Evolutionary conservation across 2,888 invertebrate genomes (phyloP).

Genomic region (Dioctria linearis): DNA sequence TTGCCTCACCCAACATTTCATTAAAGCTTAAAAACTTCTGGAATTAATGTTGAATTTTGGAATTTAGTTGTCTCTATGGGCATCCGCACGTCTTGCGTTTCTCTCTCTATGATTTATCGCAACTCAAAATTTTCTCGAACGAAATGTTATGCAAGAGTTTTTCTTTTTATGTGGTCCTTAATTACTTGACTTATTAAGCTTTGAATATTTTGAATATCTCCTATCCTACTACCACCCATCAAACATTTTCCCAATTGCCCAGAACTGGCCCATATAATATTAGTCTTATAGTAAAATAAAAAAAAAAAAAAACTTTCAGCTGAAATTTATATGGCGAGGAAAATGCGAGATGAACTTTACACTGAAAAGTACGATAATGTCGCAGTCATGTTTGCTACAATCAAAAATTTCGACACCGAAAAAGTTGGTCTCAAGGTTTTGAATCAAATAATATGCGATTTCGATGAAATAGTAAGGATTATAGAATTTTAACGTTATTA

Average conservation of each 20-base stretch:
- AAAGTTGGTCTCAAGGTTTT: constrained; percentile 80
- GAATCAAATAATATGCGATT: constrained; percentile 93
- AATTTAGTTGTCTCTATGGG: neutral
- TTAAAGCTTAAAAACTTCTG: no score
- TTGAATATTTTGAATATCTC: no score
- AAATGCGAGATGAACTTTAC: constrained; percentile 82
- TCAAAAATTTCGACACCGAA: constrained; percentile 84
- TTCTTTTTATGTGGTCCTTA: neutral
- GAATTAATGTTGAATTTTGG: neutral
- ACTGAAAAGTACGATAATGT: constrained; percentile 91
- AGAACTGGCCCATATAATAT: no score
- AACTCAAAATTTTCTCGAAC: no score
- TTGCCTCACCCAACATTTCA: no score
- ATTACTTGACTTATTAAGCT: no score
- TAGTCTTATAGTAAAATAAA: no score
- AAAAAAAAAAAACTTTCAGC: constrained; percentile 72
- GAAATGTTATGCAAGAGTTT: constrained; percentile 1
- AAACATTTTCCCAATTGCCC: no score
- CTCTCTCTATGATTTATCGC: neutral
- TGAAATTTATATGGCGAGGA: constrained; percentile 83
- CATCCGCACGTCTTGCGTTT: neutral
- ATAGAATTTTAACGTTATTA: neutral
- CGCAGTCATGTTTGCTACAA: constrained; percentile 96
- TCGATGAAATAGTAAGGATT: constrained; percentile 82
- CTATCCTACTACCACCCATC: no score